A percentile compares a stretch with the other conserved stretches of the same genome.
phyloP scores from a whole-genome alignment of 2,797 vertebrate genomes.

The Enteromius treurensis region DNA sequence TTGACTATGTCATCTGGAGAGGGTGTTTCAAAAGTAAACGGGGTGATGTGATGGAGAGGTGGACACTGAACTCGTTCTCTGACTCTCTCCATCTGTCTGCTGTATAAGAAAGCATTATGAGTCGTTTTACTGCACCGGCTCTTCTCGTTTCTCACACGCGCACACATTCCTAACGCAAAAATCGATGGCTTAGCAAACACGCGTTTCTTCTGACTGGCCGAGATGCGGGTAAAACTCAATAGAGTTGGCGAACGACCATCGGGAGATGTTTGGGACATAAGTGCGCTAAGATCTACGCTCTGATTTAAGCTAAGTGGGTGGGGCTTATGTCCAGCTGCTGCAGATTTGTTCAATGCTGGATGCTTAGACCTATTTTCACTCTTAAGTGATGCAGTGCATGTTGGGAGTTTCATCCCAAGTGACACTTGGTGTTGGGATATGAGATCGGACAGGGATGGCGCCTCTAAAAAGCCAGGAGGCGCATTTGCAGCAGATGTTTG shows the following conservation, averaged over 20 bases:
- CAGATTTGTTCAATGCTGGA: constrained; percentile 20
- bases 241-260: constrained; percentile 50
- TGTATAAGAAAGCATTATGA: constrained; percentile 77
- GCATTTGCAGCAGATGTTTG: constrained; percentile 31
- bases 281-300: constrained; percentile 82
- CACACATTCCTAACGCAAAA: constrained; percentile 88
- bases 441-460: constrained; percentile 80
- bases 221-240: neutral
- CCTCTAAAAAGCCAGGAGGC: constrained; percentile 71
- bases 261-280: constrained; percentile 72
- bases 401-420: constrained; percentile 70
- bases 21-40: constrained; percentile 91
- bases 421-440: constrained; percentile 72
- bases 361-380: neutral
- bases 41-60: constrained; percentile 74
- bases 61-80: constrained; percentile 73
- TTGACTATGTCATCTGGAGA: constrained; percentile 95
- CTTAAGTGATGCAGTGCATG: constrained; percentile 36
- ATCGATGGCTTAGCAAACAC: constrained; percentile 87
- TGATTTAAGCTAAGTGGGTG: constrained; percentile 67
- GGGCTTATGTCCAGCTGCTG: constrained; percentile 61
- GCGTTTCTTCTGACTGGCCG: constrained; percentile 42
- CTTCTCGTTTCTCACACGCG: constrained; percentile 73
- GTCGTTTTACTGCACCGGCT: constrained; percentile 57
- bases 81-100: constrained; percentile 76